A percentile compares a stretch with the other conserved stretches of the same genome.
phyloP scores from a whole-genome alignment of 1,140 invertebrate species.

The Procambarus clarkii region DNA sequence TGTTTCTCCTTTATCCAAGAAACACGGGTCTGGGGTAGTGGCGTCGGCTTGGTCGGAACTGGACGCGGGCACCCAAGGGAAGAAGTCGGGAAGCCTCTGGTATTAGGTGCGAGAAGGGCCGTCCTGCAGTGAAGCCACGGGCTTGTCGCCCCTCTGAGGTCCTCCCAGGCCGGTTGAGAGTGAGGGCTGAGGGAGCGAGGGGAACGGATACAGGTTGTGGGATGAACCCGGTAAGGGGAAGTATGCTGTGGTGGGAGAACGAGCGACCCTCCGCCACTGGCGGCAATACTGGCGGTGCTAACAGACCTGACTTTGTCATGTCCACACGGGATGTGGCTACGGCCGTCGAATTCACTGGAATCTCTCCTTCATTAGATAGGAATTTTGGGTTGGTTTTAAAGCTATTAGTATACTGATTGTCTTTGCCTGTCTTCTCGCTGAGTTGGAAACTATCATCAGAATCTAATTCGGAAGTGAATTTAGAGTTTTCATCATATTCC shows the following conservation, averaged over 20 bases:
- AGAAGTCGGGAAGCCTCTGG: background rate
- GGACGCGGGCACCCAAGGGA: background rate
- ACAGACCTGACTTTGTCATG: background rate
- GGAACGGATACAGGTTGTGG: slow-evolving; percentile 25
- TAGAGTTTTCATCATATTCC: background rate
- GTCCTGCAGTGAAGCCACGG: background rate
- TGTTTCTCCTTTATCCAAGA: background rate
- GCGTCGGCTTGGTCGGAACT: background rate
- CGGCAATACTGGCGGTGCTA: background rate
- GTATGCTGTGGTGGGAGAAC: background rate
- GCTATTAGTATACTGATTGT: background rate
- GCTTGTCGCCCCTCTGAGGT: background rate
- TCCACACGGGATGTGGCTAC: background rate
- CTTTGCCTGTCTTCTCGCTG: background rate
- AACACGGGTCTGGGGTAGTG: background rate
- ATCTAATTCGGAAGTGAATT: background rate
- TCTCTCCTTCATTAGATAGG: background rate
- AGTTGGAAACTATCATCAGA: background rate
- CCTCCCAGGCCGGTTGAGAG: background rate
- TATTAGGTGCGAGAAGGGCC: background rate
- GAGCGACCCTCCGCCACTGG: background rate
- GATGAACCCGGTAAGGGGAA: background rate
- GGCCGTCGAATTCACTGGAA: background rate
- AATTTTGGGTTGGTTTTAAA: background rate
- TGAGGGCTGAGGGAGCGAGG: slow-evolving; percentile 4